These are phyloP conservation scores for Amphipoea lucens DNA, from an alignment of 2,888 invertebrate genomes.

Conservation along the genomic window DNA sequence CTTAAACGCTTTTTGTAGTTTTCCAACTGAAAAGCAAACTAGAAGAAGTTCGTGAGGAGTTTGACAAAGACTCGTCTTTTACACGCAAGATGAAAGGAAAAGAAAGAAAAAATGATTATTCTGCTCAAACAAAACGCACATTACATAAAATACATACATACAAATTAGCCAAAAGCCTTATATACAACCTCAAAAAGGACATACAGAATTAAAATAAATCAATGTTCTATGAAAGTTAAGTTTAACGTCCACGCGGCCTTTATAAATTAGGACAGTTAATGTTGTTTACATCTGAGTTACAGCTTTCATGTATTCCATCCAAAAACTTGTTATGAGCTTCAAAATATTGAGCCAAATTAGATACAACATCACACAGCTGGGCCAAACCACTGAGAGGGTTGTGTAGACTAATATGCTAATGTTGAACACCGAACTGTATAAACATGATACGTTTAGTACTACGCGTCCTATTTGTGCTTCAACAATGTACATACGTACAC, in stretches of 20 bases:
- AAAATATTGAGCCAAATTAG: conserved; percentile 22
- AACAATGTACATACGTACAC: background rate
- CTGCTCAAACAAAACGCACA: background rate
- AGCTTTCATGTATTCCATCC: background rate
- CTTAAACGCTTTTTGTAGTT: conserved; percentile 6
- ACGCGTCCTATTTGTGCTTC: conserved; percentile 8
- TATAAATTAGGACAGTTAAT: background rate
- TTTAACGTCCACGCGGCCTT: background rate
- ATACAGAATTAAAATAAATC: background rate
- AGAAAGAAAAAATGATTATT: background rate
- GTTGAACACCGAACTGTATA: conserved; percentile 6
- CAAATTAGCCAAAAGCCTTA: no score
- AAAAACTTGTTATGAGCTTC: background rate
- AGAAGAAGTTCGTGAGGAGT: background rate
- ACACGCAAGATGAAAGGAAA: background rate
- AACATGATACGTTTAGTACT: conserved; percentile 20
- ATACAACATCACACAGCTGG: conserved; percentile 18
- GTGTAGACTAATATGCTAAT: conserved; percentile 30
- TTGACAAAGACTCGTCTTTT: conserved; percentile 1
- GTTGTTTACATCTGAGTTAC: background rate
- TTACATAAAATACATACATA: background rate
- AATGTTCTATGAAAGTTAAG: background rate
- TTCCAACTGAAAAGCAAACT: background rate
- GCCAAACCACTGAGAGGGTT: conserved; percentile 16
- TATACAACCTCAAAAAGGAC: no score